Base-by-base conservation (phyloP, 1,140 invertebrate genomes). In the Danaus plexippus region DNA sequence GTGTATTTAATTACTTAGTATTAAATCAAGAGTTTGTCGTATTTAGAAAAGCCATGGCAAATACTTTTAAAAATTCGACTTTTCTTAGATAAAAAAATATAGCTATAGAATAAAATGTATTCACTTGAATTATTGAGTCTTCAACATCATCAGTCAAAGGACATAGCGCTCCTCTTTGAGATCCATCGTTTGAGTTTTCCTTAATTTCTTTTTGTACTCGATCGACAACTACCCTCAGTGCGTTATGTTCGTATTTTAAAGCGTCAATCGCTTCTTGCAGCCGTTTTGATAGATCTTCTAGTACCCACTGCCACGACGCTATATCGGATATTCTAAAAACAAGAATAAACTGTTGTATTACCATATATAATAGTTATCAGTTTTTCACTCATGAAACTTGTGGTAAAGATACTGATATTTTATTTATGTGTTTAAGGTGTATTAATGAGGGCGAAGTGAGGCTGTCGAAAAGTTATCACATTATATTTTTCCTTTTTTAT, bases 241-340 rank as follows among this genome's bases (percentile, higher is more conserved):
- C 80, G 7, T 85, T 73, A 9, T 71, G 70, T 53, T 86, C 83
- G 43, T 86, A 65, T 11, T 73, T 52, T 2, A 86, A 63, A 10
- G 73, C 54, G 0, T 32, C 63, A 10, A 78, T 63, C 0, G 73
- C 66, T 13, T 84, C 80, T 5, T 75, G 62, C 6, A 86, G 53
- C 41, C 83, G 73, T 52, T 78, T 77, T 0, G 61, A 60, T 4
- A 86, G 59, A 57, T 86, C 83, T 47, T 74, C 59, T 7, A 86
- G 54, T 0, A 86, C 80, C 83, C 83, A 86, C 8, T 70, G 67
- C 83, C 80, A 86, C 6, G 80, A 84, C 7, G 69, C 64, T 15
- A 86, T 69, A n/a, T 80, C 77, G 18, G 83, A 75, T 52, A 85
- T 77, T 69, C 81, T 84, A 56, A 9, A 13, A 42, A 45, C 22